phyloP scores from a whole-genome alignment of 2,888 invertebrate species.

The Azorinus chamasolen region DNA sequence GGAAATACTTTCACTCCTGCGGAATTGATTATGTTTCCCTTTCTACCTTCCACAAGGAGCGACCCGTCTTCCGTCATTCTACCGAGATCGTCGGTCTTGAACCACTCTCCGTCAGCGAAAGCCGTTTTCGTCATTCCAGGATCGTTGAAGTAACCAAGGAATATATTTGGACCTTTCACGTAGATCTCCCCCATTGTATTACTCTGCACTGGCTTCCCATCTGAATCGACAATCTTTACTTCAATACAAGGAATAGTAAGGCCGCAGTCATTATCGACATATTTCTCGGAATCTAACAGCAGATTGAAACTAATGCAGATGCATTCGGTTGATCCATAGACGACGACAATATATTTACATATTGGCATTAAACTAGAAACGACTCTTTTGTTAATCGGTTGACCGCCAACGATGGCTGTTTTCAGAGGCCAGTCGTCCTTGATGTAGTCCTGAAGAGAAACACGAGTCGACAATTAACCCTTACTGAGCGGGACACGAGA shows the following conservation, averaged over 20 bases:
- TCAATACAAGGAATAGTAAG: neutral
- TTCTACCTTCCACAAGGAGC: slow-evolving; percentile 34
- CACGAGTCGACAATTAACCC: too few species aligned
- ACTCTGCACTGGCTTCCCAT: neutral
- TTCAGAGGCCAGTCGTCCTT: slow-evolving; percentile 4
- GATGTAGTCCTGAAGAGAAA: slow-evolving; percentile 9
- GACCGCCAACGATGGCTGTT: slow-evolving; percentile 2
- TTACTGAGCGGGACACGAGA: too few species aligned
- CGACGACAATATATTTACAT: slow-evolving; percentile 4
- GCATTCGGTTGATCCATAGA: slow-evolving; percentile 15
- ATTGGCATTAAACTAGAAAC: slow-evolving; percentile 1
- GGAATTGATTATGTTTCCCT: slow-evolving; percentile 41
- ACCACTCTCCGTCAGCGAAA: slow-evolving; percentile 36
- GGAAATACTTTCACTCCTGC: slow-evolving; percentile 47
- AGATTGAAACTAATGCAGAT: neutral
- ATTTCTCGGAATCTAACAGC: slow-evolving; percentile 2
- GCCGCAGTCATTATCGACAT: neutral
- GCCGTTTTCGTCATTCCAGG: slow-evolving; percentile 18
- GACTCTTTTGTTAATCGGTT: slow-evolving; percentile 13
- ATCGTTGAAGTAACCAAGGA: slow-evolving; percentile 33
- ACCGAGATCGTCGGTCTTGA: slow-evolving; percentile 39
- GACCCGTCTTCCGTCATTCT: slow-evolving; percentile 29
- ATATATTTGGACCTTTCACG: slow-evolving; percentile 7
- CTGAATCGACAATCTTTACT: neutral
- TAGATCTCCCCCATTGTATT: slow-evolving; percentile 39